Evolutionary conservation across 2,797 vertebrate species (phyloP), one percentile per base, ranked within the genome.

Genomic region (Antrozous pallidus): DNA sequence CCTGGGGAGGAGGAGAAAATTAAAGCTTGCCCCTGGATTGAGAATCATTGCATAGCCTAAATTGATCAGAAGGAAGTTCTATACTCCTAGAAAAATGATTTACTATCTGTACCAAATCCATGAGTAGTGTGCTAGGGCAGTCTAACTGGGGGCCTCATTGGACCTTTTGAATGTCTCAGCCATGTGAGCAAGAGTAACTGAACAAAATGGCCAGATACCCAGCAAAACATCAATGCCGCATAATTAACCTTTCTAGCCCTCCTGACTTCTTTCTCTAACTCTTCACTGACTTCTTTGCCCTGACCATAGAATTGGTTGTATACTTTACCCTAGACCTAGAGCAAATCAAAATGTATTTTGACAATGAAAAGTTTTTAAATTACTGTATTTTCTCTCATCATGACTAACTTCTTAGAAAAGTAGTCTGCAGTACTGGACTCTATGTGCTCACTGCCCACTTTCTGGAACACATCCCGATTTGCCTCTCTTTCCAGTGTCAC

Each of bases 351-450:
- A 80, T 83, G 84, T 74, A n/a, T 94, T 38, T 56, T 83, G 33
- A 77, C 16, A 75, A 45, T 63, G 36, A n/a, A 63, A 86, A 91
- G 9, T 2, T 80, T 77, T 89, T 74, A 90, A 87, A 16, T 80
- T 22, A 40, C n/a, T 75, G 4, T 61, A 49, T 87, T 93, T 67
- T 95, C 20, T 87, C 54, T 47, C 58, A 67, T 79, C 22, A 91
- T 4, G 71, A 94, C 54, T 92, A 69, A 69, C 20, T 75, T 90
- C 56, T 73, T 88, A 74, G 40, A 81, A 94, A 92, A 89, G 31
- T 58, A 73, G 42, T 80, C n/a, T 42, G 71, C 8, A 16, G 31
- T 69, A 54, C 69, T 16, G 73, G 36, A 51, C 38, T 88, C 58
- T 13, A 31, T 17, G 42, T 80, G 42, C 31, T 92, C 58, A 38